phyloP scores from a whole-genome alignment of 2,888 invertebrate genomes.

The Tinea trinotella region DNA sequence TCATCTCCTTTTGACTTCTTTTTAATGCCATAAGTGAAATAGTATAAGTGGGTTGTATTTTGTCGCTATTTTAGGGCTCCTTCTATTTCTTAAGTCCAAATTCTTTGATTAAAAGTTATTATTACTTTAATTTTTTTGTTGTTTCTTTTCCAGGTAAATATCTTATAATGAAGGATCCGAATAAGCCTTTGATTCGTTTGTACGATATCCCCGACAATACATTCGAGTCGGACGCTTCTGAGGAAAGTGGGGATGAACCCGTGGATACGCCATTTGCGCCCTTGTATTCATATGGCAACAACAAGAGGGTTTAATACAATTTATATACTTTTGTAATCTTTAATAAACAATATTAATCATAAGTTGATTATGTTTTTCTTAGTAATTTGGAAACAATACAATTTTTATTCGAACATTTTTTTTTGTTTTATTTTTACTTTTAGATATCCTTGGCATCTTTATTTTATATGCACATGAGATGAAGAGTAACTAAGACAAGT shows the following conservation, averaged over 20 bases:
- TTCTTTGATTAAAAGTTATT: background rate
- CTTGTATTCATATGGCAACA: constrained; percentile 62
- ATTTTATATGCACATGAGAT: too few relatives aligned
- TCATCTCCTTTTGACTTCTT: too few relatives aligned
- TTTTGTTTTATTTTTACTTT: constrained; percentile 9
- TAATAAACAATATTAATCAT: background rate
- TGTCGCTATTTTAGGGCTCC: too few relatives aligned
- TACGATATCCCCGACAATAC: constrained; percentile 99
- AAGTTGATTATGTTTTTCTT: background rate
- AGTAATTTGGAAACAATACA: background rate
- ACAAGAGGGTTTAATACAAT: constrained; percentile 51
- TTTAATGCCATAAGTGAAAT: too few relatives aligned
- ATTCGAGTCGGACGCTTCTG: constrained; percentile 97
- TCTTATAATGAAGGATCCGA: constrained; percentile 98
- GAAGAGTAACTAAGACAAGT: too few relatives aligned
- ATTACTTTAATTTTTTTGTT: background rate
- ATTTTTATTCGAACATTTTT: constrained; percentile 2
- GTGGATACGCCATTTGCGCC: constrained; percentile 65
- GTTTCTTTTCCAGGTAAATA: constrained; percentile 81
- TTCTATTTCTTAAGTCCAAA: too few relatives aligned
- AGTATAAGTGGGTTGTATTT: too few relatives aligned
- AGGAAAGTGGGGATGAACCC: constrained; percentile 83
- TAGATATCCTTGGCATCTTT: too few relatives aligned
- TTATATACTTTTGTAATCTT: background rate
- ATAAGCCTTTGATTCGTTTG: constrained; percentile 97